phyloP scores from a whole-genome alignment of 2,113 vertebrate species.

The Sula dactylatra region DNA sequence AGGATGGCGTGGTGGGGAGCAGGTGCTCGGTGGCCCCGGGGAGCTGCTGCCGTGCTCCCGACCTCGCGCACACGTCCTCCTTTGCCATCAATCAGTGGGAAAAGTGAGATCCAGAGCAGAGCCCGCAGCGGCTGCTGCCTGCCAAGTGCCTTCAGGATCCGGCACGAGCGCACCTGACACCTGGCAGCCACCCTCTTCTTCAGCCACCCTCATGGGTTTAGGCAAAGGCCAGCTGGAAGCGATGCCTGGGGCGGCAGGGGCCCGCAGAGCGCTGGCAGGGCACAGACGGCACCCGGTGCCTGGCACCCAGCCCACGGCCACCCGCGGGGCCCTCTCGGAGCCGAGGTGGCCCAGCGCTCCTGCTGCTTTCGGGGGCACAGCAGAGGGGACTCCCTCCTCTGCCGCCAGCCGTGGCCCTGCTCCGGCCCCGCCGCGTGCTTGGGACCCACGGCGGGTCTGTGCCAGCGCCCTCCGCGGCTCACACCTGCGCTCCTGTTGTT shows the following conservation, averaged over 20 bases:
- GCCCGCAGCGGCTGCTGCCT: neutral
- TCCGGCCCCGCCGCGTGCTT: fast-evolving
- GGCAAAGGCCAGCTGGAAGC: neutral
- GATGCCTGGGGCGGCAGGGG: neutral
- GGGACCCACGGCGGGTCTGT: fast-evolving
- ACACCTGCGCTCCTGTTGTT: too few species aligned
- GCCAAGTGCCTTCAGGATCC: neutral
- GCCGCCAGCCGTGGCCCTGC: neutral
- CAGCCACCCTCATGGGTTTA: too few species aligned
- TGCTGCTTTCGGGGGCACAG: too few species aligned
- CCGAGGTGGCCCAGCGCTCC: fast-evolving
- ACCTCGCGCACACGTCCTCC: neutral
- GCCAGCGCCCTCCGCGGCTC: fast-evolving
- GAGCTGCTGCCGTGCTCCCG: neutral
- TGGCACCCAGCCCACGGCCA: neutral
- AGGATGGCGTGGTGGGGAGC: neutral
- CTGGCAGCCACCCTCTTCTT: neutral
- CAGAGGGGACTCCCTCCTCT: neutral
- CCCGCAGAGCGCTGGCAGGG: neutral
- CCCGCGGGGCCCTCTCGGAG: fast-evolving
- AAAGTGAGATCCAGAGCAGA: neutral
- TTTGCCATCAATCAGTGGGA: neutral
- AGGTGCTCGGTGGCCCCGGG: neutral
- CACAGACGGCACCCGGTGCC: neutral
- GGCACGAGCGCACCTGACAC: fast-evolving